Evolutionary conservation across 2,888 invertebrate genomes (phyloP), one percentile per base, ranked within the genome.

Genomic region (Heteropelma amictum): DNA sequence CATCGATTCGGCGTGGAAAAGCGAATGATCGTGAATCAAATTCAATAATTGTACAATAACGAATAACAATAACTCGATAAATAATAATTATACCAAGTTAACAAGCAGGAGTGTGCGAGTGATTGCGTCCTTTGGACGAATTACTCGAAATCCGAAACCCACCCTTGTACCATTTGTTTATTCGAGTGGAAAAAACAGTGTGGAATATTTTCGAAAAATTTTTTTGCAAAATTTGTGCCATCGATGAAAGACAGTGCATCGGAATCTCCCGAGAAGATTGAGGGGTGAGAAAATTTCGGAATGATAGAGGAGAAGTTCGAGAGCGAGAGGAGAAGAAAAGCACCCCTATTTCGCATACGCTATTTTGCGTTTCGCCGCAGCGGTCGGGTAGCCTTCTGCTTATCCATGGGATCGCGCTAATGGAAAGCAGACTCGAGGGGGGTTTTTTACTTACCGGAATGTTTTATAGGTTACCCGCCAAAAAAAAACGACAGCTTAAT

Each of bases 381-480:
- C 72, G 58, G 80, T 80, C 73, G 77, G 73, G n/a, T n/a, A n/a
- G n/a, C 60, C 64, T 60, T 77, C 79, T 85, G 82, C 83, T 86
- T 84, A 85, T 86, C 83, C 83, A 77, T 67, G 78, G 83, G 84
- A 85, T 85, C 81, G 79, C 38, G 78, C 82, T 85, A 85, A 86
- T 84, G 83, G 84, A 84, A 84, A 80, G 79, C 75, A 77, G 76
- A 78, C 76, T 77, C 76, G 69, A 61, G 74, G 56, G 67, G n/a
- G 69, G 33, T 40, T 64, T 73, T 78, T 83, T 80, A 83, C 79
- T 81, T 71, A 70, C 60, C 78, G 76, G 81, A n/a, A 79, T 83
- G 82, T 79, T 86, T 86, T 86, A 86, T 86, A 84, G 84, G 83
- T 81, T 69, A 79, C n/a, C n/a, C n/a, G 74, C 76, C 69, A 75